Evolutionary conservation across 2,113 vertebrate genomes (phyloP), one percentile per base, ranked within the genome.

Genomic region (Prochilodus magdalenae): DNA sequence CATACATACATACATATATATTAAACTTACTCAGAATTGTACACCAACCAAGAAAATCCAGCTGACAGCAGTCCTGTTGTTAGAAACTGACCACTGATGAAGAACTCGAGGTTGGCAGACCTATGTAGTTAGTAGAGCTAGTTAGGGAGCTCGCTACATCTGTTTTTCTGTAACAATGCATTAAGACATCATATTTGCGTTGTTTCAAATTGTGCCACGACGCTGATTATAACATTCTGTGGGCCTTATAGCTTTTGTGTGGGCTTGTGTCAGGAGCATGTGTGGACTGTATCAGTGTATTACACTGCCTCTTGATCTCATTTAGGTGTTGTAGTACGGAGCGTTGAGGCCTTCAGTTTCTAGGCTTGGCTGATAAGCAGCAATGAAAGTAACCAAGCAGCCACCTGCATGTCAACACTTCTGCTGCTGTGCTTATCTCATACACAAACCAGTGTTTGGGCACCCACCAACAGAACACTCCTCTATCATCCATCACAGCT

Each of bases 331-430:
- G 15, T 24, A 20, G 62, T 66, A 66, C 55, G 76, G 20, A 27
- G 22, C 27, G 47, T 33, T 53, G 62, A 20, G 62, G 24, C 75
- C 47, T 51, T 78, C 22, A 12, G 15, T 65, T 51, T 66, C 75
- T 77, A 60, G 60, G 57, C 15, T 49, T 49, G 49, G 15, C 80
- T 57, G 49, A 75, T 75, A 74, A 57, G n/a, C 49, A 63, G 47
- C 66, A 13, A 4, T 33, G 29, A 15, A 67, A 16, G 3, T 26
- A 62, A 75, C 51, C 72, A 69, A 74, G 63, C 49, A 13, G 60
- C 66, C 80, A 75, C 80, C 72, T 81, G 71, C 60, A 66, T 74
- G 80, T 75, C 29, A 51, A 66, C 80, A 66, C 60, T 44, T 30
- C 74, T 71, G 73, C 33, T 75, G 73, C 26, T n/a, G 73, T 13